Evolutionary conservation across 2,888 invertebrate genomes (phyloP), one percentile per base, ranked within the genome.

Genomic region (Drosophila merina): DNA sequence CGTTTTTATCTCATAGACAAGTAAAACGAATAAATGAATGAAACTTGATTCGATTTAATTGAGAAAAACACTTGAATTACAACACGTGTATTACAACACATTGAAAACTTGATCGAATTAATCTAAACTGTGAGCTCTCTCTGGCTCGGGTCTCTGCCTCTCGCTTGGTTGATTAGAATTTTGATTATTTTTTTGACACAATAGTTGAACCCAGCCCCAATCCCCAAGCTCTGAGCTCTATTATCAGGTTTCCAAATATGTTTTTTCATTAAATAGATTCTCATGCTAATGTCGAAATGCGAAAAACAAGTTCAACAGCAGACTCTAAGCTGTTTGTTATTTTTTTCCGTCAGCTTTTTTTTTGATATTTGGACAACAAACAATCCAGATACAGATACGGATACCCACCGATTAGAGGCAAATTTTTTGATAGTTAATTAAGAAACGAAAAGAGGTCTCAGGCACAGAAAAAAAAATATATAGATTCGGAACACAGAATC

Each of bases 241-340:
- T 64, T 64, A 64, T 64, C 67, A 67, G 55, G 63, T 64, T 67
- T 64, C 31, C 20, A 45, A 56, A 54, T 59, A 33, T 36, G 48
- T 60, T 62, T 70, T 59, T 69, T 60, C 47, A 25, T 47, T 40
- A 2, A 62, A 62, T 14, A n/a, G 8, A 28, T 64, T 33, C 33
- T 33, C 33, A 67, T 67, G 68, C 45, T 52, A 67, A 63, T 63
- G 52, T 42, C 44, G 36, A 48, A 62, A 55, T 64, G 67, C 55
- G 64, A 64, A 64, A 54, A 64, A 64, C 64, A 64, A 64, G 64
- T 67, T 64, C 63, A 20, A 2, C 20, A 20, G 20, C 20, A 67
- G 54, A 64, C 31, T 14, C 30, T 1, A 9, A 66, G 44, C 36
- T 51, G 52, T 42, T 12, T 20, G 38, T 20, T 40, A 1, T 8